Conservation (phyloP, 2,113 vertebrate species). For the Apistogramma diplotaenia region DNA sequence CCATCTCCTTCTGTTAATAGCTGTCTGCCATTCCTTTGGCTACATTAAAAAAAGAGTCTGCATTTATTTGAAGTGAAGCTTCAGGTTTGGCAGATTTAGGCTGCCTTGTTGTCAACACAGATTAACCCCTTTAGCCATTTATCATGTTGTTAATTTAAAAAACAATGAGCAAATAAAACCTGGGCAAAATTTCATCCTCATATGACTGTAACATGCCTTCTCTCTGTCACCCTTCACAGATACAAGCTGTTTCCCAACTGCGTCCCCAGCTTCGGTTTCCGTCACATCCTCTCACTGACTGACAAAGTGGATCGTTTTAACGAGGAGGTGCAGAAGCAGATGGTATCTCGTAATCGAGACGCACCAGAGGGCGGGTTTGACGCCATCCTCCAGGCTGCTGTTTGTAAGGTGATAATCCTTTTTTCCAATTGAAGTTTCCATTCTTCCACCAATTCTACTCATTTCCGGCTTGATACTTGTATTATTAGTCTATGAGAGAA, state of each 20-base stretch:
- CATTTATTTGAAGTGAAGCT: neutral
- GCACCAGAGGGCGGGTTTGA: constrained; percentile 95
- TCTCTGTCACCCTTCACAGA: constrained; percentile 60
- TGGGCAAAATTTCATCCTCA: neutral
- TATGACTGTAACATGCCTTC: neutral
- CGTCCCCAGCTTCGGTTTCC: constrained; percentile 94
- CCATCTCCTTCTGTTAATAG: neutral
- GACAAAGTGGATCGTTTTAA: constrained; percentile 95
- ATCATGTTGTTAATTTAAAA: neutral
- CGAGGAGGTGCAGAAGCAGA: constrained; percentile 92
- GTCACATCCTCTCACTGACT: constrained; percentile 91
- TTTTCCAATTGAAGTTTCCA: neutral
- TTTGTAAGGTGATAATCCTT: constrained; percentile 86
- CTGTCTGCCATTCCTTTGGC: neutral
- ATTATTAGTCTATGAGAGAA: neutral
- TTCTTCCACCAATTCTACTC: neutral
- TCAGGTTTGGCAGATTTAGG: neutral
- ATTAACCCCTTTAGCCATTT: neutral
- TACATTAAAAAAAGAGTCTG: neutral
- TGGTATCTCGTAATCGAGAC: constrained; percentile 94
- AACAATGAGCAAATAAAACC: neutral
- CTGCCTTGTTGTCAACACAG: neutral
- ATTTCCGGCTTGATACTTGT: neutral
- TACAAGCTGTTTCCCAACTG: constrained; percentile 93
- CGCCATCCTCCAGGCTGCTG: constrained; percentile 92